These are phyloP conservation scores for Dasyornis broadbenti DNA, from an alignment of 2,113 vertebrate genomes.

Conservation along the genomic window DNA sequence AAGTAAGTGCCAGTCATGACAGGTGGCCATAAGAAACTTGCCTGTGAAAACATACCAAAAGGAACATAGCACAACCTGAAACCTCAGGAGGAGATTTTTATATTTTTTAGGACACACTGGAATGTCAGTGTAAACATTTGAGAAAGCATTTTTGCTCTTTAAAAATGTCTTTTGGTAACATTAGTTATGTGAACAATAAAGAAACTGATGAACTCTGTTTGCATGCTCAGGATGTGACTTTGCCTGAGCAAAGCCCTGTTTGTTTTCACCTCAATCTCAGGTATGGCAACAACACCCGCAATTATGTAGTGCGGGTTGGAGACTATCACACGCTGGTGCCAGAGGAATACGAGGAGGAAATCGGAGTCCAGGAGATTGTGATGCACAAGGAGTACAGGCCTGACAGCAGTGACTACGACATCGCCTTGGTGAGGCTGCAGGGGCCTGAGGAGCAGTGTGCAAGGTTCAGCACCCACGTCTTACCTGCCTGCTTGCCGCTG, in stretches of 20 bases:
- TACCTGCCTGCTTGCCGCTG: slow-evolving; percentile 87
- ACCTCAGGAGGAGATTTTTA: neutral
- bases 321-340: slow-evolving; percentile 93
- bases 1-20: neutral
- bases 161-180: neutral
- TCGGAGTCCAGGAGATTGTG: slow-evolving; percentile 82
- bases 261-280: slow-evolving; percentile 58
- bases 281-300: slow-evolving; percentile 87
- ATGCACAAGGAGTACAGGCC: slow-evolving; percentile 81
- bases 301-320: slow-evolving; percentile 87
- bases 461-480: slow-evolving; percentile 81
- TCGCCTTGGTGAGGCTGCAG: slow-evolving; percentile 84
- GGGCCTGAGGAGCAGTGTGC: slow-evolving; percentile 77
- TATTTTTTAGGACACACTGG: neutral
- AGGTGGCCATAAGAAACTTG: neutral
- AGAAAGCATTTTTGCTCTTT: neutral
- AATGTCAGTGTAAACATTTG: neutral
- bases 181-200: neutral
- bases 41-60: neutral
- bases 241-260: neutral
- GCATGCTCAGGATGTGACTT: neutral
- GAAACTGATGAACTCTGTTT: neutral
- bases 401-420: slow-evolving; percentile 88
- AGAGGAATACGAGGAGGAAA: slow-evolving; percentile 90
- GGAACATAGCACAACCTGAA: neutral